Conservation (phyloP, 64 coral and sea anemone genomes). For the Dendrophyllia cribrosa region DNA sequence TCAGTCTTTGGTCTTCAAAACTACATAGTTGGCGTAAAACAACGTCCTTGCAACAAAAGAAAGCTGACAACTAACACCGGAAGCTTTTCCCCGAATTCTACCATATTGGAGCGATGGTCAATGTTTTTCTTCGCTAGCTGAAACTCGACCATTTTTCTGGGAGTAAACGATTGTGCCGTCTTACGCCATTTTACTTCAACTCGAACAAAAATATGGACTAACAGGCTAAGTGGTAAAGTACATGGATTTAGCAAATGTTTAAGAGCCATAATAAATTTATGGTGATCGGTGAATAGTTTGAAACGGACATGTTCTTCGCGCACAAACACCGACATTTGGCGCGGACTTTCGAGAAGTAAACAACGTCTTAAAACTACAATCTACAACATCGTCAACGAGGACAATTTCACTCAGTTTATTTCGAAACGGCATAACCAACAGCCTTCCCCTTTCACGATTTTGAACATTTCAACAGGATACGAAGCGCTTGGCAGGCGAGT, state of each 20-base stretch:
- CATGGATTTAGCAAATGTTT: background rate
- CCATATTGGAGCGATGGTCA: constrained; percentile 6
- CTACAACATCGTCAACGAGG: background rate
- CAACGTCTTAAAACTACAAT: background rate
- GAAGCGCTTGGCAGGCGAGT: background rate
- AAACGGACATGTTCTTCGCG: background rate
- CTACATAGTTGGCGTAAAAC: background rate
- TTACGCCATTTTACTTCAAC: constrained; percentile 14
- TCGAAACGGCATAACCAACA: background rate
- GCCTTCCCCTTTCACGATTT: background rate
- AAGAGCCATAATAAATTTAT: background rate
- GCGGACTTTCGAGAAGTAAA: background rate
- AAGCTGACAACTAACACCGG: background rate
- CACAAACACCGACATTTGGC: background rate
- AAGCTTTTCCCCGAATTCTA: background rate
- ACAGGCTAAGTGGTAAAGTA: background rate
- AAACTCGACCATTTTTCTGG: background rate
- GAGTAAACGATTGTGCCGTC: background rate
- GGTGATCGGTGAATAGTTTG: background rate
- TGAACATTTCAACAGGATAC: background rate
- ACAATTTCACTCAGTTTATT: background rate
- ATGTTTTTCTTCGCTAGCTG: background rate
- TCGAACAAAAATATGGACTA: background rate
- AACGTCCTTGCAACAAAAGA: background rate
- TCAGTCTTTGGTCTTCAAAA: background rate